Conservation (phyloP, 2,797 vertebrate species). For the Lutjanus campechanus region DNA sequence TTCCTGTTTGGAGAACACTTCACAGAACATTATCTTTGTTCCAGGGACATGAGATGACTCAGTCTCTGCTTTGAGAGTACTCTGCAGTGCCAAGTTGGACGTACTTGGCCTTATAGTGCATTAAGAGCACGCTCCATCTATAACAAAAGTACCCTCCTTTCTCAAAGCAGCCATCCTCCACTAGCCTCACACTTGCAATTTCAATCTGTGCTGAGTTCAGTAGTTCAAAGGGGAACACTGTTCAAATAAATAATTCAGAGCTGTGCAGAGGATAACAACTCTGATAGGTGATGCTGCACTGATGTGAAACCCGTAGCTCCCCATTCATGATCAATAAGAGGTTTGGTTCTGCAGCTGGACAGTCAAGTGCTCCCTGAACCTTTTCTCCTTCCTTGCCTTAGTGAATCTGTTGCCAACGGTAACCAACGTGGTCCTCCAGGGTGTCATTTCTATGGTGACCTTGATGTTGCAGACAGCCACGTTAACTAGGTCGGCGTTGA, state of each 20-base stretch:
- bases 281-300: background rate
- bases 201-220: background rate
- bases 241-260: conserved; percentile 45
- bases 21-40: conserved; percentile 34
- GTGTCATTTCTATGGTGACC: background rate
- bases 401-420: conserved; percentile 2
- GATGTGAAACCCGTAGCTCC: background rate
- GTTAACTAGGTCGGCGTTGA: background rate
- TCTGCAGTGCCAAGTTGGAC: background rate
- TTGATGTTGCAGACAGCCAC: conserved; percentile 23
- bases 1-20: conserved; percentile 17
- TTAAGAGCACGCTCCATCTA: background rate
- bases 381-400: background rate
- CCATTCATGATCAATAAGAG: background rate
- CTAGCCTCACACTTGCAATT: background rate
- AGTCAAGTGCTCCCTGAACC: background rate
- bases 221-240: conserved; percentile 16
- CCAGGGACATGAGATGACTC: conserved; percentile 20
- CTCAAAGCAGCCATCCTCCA: background rate
- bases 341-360: background rate
- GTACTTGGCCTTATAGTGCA: background rate
- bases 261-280: conserved; percentile 1
- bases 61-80: conserved; percentile 10
- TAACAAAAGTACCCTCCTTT: background rate
- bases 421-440: background rate